These are phyloP conservation scores for Myiagra hebetior DNA, from an alignment of 2,113 vertebrate species.

Conservation along the genomic window DNA sequence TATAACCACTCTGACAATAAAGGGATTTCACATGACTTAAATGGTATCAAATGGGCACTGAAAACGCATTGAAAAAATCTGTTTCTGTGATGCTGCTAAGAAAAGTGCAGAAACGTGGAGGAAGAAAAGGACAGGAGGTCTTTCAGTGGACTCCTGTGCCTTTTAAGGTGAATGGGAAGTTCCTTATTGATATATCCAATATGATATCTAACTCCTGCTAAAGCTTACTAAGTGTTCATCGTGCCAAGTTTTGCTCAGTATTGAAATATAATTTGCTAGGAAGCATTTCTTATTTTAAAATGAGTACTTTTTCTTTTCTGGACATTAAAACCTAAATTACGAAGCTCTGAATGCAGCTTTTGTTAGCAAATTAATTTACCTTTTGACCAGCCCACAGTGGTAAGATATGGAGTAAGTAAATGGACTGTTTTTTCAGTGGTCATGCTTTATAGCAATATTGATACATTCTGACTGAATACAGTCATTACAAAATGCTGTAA, in stretches of 20 bases:
- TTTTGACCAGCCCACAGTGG: background rate
- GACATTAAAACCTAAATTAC: background rate
- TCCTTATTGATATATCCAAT: background rate
- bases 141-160: background rate
- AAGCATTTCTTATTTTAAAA: background rate
- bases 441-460: background rate
- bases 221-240: background rate
- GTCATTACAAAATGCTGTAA: background rate
- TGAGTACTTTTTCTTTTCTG: background rate
- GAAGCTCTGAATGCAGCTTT: background rate
- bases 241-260: background rate
- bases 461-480: background rate
- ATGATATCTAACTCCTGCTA: background rate
- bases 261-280: background rate
- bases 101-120: background rate
- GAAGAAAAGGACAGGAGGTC: background rate
- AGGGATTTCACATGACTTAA: background rate
- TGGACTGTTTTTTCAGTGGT: background rate
- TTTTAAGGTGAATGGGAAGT: background rate
- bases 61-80: background rate
- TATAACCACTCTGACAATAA: background rate
- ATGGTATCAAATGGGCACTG: background rate
- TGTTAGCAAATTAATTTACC: background rate
- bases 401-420: background rate
- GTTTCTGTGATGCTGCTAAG: background rate